These are phyloP conservation scores for Chloebia gouldiae DNA, from an alignment of 2,113 vertebrate genomes.

Conservation along the genomic window DNA sequence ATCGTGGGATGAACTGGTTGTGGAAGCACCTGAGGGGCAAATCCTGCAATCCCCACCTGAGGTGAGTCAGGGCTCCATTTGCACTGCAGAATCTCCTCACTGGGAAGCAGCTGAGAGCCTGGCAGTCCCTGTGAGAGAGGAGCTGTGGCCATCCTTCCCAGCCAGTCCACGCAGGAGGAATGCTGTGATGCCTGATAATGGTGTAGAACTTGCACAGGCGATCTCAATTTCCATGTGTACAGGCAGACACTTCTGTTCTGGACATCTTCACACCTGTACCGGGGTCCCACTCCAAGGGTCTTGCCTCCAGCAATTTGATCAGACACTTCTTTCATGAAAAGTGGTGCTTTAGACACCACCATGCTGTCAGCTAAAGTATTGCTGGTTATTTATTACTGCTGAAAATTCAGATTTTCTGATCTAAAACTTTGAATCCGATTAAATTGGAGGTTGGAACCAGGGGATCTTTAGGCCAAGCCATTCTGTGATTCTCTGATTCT, in stretches of 20 bases:
- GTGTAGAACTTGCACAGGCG: not conserved
- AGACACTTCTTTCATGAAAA: not conserved
- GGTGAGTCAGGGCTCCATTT: not conserved
- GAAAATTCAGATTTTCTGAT: not conserved
- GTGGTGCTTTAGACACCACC: not conserved
- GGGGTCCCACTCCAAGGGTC: not conserved
- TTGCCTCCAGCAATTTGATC: not conserved
- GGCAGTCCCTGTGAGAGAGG: not conserved
- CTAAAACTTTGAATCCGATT: not conserved
- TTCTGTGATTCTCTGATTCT: not conserved
- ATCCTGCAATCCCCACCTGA: not conserved
- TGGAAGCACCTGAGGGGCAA: not conserved
- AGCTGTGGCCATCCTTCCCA: not conserved
- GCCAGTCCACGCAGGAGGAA: not conserved
- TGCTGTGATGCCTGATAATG: fast-evolving
- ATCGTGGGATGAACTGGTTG: not conserved
- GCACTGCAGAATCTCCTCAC: not conserved
- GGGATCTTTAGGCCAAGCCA: not conserved
- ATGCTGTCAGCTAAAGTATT: not conserved
- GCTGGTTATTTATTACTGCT: not conserved
- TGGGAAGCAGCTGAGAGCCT: not conserved
- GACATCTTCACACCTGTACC: not conserved
- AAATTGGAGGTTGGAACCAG: not conserved
- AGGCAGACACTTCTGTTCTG: not conserved
- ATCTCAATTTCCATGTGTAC: not conserved